Conservation (phyloP, 2,797 vertebrate species). For the Leptatherina wallacei region DNA sequence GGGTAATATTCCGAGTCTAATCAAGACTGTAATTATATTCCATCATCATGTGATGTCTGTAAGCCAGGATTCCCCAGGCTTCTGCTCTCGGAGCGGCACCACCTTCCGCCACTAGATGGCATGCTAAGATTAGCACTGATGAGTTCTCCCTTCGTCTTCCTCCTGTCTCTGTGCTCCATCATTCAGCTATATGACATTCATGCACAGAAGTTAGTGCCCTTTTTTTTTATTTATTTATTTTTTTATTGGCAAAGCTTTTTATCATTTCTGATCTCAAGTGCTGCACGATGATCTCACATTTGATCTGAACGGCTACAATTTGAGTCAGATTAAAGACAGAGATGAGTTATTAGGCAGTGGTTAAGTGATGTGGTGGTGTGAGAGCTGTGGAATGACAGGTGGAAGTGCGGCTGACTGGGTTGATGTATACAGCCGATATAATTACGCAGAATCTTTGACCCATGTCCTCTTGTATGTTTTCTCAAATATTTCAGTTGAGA, state of each 20-base stretch:
- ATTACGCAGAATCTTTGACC: background rate
- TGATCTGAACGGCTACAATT: conserved; percentile 62
- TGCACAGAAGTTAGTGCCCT: conserved; percentile 49
- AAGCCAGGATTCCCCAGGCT: background rate
- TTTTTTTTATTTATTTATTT: no score
- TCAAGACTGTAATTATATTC: conserved; percentile 23
- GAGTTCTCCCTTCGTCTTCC: background rate
- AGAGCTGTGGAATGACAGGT: conserved; percentile 25
- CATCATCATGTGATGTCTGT: conserved; percentile 23
- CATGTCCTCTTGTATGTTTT: no score
- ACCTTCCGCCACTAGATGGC: conserved; percentile 78
- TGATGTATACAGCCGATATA: background rate
- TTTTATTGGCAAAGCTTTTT: conserved; percentile 26
- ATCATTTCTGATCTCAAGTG: conserved; percentile 35
- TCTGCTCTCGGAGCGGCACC: conserved; percentile 1
- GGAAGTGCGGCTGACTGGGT: conserved; percentile 60
- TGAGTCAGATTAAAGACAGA: conserved; percentile 61
- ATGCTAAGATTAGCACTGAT: conserved; percentile 59
- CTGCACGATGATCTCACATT: conserved; percentile 51
- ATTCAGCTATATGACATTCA: conserved; percentile 58
- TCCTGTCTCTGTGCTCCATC: conserved; percentile 1
- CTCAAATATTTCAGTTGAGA: conserved; percentile 18
- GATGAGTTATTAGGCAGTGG: conserved; percentile 65
- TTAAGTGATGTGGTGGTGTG: conserved; percentile 50
- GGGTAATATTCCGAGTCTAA: background rate